Evolutionary conservation across 1,140 invertebrate genomes (phyloP), one percentile per base, ranked within the genome.

Genomic region (Radopholus similis): DNA sequence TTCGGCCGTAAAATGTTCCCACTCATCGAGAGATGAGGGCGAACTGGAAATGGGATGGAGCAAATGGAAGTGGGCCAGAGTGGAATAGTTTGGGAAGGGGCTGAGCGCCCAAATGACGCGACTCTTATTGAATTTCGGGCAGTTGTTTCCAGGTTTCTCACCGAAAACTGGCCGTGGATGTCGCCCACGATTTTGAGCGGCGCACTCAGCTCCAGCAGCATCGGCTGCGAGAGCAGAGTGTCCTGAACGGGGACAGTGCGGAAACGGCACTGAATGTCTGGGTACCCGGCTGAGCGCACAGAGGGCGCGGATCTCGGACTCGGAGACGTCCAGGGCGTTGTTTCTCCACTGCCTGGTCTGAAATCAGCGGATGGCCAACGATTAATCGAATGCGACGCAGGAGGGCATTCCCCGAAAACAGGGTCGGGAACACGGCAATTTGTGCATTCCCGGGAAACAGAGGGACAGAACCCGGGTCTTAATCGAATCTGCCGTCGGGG

Each of bases 171-270:
- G 21, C 77, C 77, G 55, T 80, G 77, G 63, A 80, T 79, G 57
- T 80, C 77, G 30, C 77, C 77, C 76, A 65, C 82, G 42, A 88
- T 87, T 75, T 87, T 87, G 23, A 88, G 83, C 6, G 87, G 87
- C 0, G 86, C 83, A 64, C 84, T 83, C 47, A 88, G 74, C 75
- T 88, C 87, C 37, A 88, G 74, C 5, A 88, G 77, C 83, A 86
- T 87, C n/a, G 87, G 87, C 73, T 88, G 87, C 58, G 86, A 81
- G 59, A 88, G 77, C 64, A 88, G 86, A 28, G 87, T 83, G 40
- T 85, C 83, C n/a, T n/a, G n/a, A n/a, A n/a, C n/a, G n/a, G n/a
- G n/a, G n/a, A n/a, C n/a, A n/a, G n/a, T n/a, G n/a, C n/a, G n/a
- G n/a, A n/a, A n/a, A n/a, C n/a, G n/a, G n/a, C n/a, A n/a, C n/a